Evolutionary conservation across 2,797 vertebrate species (phyloP).

Genomic region (Gymnothorax reevesii): DNA sequence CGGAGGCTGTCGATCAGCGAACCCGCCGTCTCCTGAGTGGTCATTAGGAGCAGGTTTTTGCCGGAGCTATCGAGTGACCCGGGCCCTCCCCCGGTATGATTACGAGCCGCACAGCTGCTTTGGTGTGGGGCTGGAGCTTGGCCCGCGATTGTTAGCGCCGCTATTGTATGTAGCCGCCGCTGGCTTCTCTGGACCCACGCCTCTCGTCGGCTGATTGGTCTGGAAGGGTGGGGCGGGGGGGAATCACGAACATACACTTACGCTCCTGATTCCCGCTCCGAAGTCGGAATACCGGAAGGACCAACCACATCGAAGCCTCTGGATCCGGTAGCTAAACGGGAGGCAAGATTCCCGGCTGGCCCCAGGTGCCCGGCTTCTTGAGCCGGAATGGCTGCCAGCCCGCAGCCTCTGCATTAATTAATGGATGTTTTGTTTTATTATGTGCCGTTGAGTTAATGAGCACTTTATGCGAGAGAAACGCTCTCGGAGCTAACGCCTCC

Average conservation of each 20-base stretch:
- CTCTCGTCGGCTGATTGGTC: not conserved
- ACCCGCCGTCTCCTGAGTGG: conserved; percentile 60
- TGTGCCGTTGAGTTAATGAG: conserved; percentile 82
- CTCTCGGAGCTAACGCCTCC: conserved; percentile 63
- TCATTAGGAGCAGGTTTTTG: conserved; percentile 58
- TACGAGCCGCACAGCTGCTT: conserved; percentile 43
- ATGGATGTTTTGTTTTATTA: conserved; percentile 66
- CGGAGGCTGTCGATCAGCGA: conserved; percentile 53
- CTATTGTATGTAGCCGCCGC: not conserved
- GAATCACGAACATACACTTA: not conserved
- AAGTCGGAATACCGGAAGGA: conserved; percentile 58
- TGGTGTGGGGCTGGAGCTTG: conserved; percentile 42
- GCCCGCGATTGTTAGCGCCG: conserved; percentile 12
- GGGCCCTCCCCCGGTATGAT: conserved; percentile 39
- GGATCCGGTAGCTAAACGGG: conserved; percentile 63
- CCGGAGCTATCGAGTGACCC: conserved; percentile 39
- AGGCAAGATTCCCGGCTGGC: conserved; percentile 43
- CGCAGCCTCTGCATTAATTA: conserved; percentile 70
- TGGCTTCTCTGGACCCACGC: not conserved
- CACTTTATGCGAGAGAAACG: conserved; percentile 77
- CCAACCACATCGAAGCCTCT: conserved; percentile 66
- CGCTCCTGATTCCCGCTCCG: not conserved
- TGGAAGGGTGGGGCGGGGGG: not conserved
- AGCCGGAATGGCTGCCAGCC: conserved; percentile 71
- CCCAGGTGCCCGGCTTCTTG: conserved; percentile 53